These are phyloP conservation scores for Drosophila suboccidentalis DNA, from an alignment of 2,888 invertebrate species.

Conservation along the genomic window DNA sequence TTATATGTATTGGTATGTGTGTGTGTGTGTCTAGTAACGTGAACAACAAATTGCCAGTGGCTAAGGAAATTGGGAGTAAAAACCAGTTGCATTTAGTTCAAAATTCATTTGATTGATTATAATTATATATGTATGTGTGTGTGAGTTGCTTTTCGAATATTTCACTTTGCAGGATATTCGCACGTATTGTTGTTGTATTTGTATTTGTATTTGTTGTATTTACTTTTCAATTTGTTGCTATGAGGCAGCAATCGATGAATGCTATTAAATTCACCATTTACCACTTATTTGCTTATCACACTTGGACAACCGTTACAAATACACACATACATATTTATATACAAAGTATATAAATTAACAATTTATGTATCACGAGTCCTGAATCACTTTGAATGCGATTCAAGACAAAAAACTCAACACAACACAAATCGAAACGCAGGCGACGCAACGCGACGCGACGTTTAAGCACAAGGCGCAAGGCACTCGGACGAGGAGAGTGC, in stretches of 20 bases:
- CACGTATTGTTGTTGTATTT: constrained; percentile 8
- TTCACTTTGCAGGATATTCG: constrained; percentile 11
- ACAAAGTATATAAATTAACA: constrained; percentile 7
- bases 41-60: constrained; percentile 43
- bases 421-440: constrained; percentile 12
- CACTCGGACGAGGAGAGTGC: not conserved
- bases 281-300: constrained; percentile 52
- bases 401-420: constrained; percentile 3
- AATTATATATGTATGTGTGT: constrained; percentile 26
- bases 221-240: constrained; percentile 11
- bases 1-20: constrained; percentile 13
- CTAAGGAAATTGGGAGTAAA: constrained; percentile 53
- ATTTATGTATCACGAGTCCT: constrained; percentile 33
- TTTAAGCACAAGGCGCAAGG: constrained; percentile 12
- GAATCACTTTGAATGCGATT: constrained; percentile 26
- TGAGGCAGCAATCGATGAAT: constrained; percentile 35
- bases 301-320: constrained; percentile 9
- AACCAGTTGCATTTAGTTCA: constrained; percentile 56
- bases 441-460: constrained; percentile 28
- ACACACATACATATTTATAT: not conserved
- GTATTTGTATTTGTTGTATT: not conserved
- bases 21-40: too few species aligned
- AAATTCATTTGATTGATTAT: constrained; percentile 56
- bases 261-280: constrained; percentile 46
- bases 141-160: constrained; percentile 4